Evolutionary conservation across 2,797 vertebrate species (phyloP).

Genomic region (Eidolon dupreanum): DNA sequence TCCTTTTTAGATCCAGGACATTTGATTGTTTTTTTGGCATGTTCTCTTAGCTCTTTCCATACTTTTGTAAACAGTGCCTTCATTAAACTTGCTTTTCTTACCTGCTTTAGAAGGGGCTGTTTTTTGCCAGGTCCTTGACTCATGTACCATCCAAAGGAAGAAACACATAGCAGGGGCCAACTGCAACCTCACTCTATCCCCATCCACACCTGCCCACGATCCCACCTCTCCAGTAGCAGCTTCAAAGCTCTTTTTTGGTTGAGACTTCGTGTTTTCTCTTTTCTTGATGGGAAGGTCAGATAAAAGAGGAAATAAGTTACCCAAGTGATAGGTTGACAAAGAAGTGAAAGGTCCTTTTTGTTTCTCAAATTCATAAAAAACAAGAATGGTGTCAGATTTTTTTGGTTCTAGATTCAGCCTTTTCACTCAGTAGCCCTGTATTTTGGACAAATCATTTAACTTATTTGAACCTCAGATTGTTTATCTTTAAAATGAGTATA

Average conservation of each 20-base stretch:
- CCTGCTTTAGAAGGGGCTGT: background rate
- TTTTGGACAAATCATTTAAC: background rate
- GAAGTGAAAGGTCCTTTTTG: background rate
- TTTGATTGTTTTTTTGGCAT: background rate
- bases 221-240: background rate
- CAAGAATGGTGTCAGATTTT: background rate
- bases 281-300: background rate
- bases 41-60: background rate
- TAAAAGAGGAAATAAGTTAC: background rate
- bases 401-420: background rate
- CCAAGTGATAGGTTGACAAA: background rate
- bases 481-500: conserved; percentile 25
- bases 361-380: conserved; percentile 29
- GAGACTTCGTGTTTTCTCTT: background rate
- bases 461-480: background rate
- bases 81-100: background rate
- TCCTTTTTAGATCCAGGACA: background rate
- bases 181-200: too few relatives aligned
- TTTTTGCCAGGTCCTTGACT: background rate
- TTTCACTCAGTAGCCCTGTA: background rate
- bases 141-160: background rate
- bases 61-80: background rate
- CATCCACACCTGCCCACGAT: accelerated
- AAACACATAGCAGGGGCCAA: background rate
- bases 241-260: background rate